These are phyloP conservation scores for Trachemys scripta DNA, from an alignment of 2,113 vertebrate genomes.

Conservation along the genomic window DNA sequence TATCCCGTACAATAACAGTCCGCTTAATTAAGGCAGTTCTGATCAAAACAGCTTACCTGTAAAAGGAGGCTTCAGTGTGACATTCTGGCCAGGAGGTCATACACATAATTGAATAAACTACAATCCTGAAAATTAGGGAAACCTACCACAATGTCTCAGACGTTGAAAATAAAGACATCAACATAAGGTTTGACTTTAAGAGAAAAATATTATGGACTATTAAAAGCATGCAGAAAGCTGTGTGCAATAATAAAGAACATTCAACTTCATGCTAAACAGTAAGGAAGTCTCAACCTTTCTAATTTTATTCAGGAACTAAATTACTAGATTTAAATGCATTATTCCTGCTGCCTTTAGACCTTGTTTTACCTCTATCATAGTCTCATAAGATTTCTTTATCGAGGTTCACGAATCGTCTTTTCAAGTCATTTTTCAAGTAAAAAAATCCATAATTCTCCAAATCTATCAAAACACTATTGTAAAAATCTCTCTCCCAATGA, in stretches of 20 bases:
- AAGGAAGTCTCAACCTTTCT: background rate
- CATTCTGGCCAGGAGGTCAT: background rate
- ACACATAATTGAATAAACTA: too few species aligned
- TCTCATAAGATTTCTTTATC: background rate
- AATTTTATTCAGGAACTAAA: background rate
- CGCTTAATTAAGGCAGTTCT: accelerated
- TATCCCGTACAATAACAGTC: accelerated
- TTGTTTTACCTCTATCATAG: background rate
- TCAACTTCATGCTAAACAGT: background rate
- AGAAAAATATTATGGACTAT: accelerated
- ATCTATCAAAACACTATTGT: background rate
- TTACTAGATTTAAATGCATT: background rate
- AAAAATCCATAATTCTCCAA: background rate
- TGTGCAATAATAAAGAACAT: background rate
- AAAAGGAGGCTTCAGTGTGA: too few species aligned
- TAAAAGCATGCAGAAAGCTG: accelerated
- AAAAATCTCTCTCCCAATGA: background rate
- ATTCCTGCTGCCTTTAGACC: background rate
- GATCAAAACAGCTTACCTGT: accelerated
- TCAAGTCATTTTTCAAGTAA: background rate
- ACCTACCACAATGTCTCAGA: background rate
- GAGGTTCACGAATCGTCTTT: background rate
- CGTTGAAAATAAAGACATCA: too few species aligned
- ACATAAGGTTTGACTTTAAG: background rate
- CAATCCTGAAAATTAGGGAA: too few species aligned